Evolutionary conservation across 2,888 invertebrate genomes (phyloP), one percentile per base, ranked within the genome.

Genomic region (Drosophila prolongata): DNA sequence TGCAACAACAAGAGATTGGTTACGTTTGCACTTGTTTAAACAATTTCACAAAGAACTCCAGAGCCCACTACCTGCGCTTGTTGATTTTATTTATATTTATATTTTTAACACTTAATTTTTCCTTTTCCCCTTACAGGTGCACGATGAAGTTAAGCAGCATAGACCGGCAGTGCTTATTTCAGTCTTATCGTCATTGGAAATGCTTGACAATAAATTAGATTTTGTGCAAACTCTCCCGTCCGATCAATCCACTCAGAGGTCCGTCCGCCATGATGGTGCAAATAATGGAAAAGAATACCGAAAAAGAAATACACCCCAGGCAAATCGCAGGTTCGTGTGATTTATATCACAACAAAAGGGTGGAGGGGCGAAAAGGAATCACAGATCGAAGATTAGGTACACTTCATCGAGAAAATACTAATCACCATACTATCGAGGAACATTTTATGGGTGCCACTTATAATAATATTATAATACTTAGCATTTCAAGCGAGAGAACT

Each of bases 171-270:
- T 27, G 52, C 76, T 38, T 52, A 46, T 57, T 59, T 73, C 73
- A 73, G 83, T 77, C 82, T 82, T 82, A 82, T 86, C 82, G 79
- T 69, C 56, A 64, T 56, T 76, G 50, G 68, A 73, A 82, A 85
- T 82, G 80, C 79, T 79, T 79, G 84, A 80, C 82, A 83, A 86
- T 82, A 86, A 83, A 83, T 86, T 86, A 80, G 83, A 82, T 80
- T 85, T 85, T 85, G 78, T 80, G 86, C 80, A 72, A 77, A 82
- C 82, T 78, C 64, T 85, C 67, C 49, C 35, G 66, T 56, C 27
- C 59, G 60, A 65, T 49, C 74, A 67, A 73, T 61, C 81, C 84
- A 82, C 80, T 82, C 71, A 44, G 86, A 50, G 77, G 30, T 30
- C 46, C 68, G 70, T 67, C 34, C 67, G 46, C 77, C 71, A 71